phyloP scores from a whole-genome alignment of 64 coral and sea anemone species.

The Cladopsammia gracilis region DNA sequence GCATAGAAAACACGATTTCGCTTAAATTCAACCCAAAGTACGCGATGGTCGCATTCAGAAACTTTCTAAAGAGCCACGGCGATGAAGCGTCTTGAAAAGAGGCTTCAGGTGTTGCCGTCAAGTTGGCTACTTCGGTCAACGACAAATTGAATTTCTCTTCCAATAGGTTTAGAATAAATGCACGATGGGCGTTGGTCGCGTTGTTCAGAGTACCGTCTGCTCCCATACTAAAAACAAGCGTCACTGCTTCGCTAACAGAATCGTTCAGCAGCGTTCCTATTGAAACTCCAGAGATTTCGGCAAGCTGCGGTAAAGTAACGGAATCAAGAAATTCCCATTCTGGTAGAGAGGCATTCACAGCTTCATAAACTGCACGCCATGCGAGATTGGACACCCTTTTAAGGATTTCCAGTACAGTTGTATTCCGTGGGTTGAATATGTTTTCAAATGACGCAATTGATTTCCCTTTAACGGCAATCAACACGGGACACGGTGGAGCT shows the following conservation, averaged over 20 bases:
- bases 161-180: not conserved
- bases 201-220: slow-evolving; percentile 44
- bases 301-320: slow-evolving; percentile 39
- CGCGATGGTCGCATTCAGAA: slow-evolving; percentile 59
- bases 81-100: slow-evolving; percentile 18
- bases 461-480: slow-evolving; percentile 73
- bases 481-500: slow-evolving; percentile 29
- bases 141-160: slow-evolving; percentile 61
- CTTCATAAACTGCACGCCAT: slow-evolving; percentile 42
- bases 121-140: slow-evolving; percentile 23
- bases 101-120: slow-evolving; percentile 17
- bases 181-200: slow-evolving; percentile 20
- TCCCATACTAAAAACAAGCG: slow-evolving; percentile 9
- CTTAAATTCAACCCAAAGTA: slow-evolving; percentile 49
- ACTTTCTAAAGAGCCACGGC: slow-evolving; percentile 39
- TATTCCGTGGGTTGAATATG: not conserved
- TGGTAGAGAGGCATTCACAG: not conserved
- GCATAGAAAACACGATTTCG: slow-evolving; percentile 40
- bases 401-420: slow-evolving; percentile 68
- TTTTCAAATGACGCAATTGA: slow-evolving; percentile 37
- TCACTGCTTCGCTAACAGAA: slow-evolving; percentile 52
- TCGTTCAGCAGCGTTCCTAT: slow-evolving; percentile 15
- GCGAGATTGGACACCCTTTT: not conserved
- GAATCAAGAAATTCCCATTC: slow-evolving; percentile 85
- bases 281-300: slow-evolving; percentile 12